Evolutionary conservation across 2,888 invertebrate genomes (phyloP), one percentile per base, ranked within the genome.

Genomic region (Priocnemis perturbator): DNA sequence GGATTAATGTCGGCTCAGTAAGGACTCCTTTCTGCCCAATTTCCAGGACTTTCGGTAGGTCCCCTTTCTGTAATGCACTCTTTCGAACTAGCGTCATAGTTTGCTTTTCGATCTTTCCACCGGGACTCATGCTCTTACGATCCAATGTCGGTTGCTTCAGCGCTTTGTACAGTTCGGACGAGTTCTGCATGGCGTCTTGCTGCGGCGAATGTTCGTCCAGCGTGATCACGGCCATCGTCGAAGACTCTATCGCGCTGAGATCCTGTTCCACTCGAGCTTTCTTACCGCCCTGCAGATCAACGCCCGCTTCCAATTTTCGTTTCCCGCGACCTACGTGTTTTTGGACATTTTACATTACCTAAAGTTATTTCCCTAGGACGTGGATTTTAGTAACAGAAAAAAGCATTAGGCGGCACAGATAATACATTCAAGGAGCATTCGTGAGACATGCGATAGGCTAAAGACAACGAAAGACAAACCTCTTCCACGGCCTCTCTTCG

Each of bases 401-500:
- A 4, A 61, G 30, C 15, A n/a, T 1, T 61, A 61, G 30, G 3
- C 15, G 19, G 44, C 45, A 48, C 21, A 26, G 37, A 47, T 23
- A 26, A 26, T 26, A 26, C 5, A 5, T 26, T 3, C 26, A 26
- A 26, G 26, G 5, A 5, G 5, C 2, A 5, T 26, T 5, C 5
- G 5, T 26, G 5, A 3, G 26, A 3, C 26, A 26, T 26, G 26
- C 5, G 26, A 5, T 26, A 37, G 37, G 11, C 37, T 2, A 37
- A 37, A 37, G 26, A 26, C 26, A 26, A 26, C 26, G 5, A 26
- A 26, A 26, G 26, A 78, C 79, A 17, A 69, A 87, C 88, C 88
- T 78, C 88, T 81, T 63, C 89, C 88, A 73, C 88, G 81, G 11
- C 89, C 89, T 65, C 89, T 81, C 75, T 85, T 88, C 7, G 89